Evolutionary conservation across 2,113 vertebrate genomes (phyloP), one percentile per base, ranked within the genome.

Genomic region (Phaethornis superciliosus): DNA sequence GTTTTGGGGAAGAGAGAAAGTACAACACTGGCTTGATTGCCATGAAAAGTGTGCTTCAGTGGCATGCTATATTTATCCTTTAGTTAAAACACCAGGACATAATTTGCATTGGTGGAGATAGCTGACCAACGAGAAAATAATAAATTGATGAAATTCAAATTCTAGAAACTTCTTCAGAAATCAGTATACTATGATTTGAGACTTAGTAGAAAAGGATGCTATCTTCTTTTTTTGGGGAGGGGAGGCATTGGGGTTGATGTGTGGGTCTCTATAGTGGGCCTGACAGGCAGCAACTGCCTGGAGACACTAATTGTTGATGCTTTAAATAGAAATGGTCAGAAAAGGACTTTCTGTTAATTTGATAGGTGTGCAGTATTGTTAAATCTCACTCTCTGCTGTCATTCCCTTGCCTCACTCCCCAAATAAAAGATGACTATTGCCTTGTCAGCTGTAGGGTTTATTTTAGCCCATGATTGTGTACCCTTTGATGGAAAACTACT

Each of bases 321-420:
- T 83, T 93, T 74, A 83, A 92, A 88, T 80, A 88, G 72, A 86
- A 94, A 86, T 86, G 72, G 60, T 92, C 60, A 65, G 77, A 90
- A 88, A 86, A 32, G 51, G 15, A 22, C 12, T 85, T 93, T 88
- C 79, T 72, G 54, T 85, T 88, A 65, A 88, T 88, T 80, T 70
- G 80, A 54, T 90, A 15, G 3, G 68, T 83, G n/a, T 79, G 59
- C 64, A 46, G n/a, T 77, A 59, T 72, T 90, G 62, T 17, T n/a
- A 90, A 77, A 72, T 88, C 76, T 35, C 76, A 76, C 58, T 84
- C 52, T 59, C 56, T 87, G 54, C 76, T 68, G 70, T 94, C 79
- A 79, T 88, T 88, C 15, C 12, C 8, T 26, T 64, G 75, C 21
- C 78, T 91, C 8, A 10, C 33, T 88, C 64, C 63, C 68, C 72